Percentiles rank a stretch among this genome's conserved stretches.
These are phyloP conservation scores for Octodon degus DNA, from an alignment of 2,113 vertebrate species.

Conservation along the genomic window DNA sequence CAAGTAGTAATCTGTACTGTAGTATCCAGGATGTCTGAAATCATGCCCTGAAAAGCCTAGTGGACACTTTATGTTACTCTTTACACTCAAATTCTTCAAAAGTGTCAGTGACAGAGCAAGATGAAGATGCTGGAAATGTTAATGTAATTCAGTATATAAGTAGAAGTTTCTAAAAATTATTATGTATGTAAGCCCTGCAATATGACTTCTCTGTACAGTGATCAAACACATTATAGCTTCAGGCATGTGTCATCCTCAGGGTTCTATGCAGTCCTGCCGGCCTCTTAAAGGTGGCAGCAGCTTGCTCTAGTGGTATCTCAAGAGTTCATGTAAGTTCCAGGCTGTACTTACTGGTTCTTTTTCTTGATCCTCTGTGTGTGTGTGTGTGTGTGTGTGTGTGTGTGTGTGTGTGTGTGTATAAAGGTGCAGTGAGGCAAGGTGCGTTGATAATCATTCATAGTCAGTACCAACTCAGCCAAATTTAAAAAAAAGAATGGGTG, in stretches of 20 bases:
- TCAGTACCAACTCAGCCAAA: slow-evolving; percentile 12
- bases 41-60: slow-evolving; percentile 19
- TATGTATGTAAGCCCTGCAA: neutral
- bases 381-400: neutral
- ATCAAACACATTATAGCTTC: neutral
- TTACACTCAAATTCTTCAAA: neutral
- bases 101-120: neutral
- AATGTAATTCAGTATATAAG: neutral
- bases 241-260: neutral
- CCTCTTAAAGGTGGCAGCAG: neutral
- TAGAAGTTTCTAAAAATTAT: neutral
- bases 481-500: neutral
- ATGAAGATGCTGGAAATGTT: slow-evolving; percentile 1
- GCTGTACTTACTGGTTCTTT: neutral
- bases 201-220: neutral
- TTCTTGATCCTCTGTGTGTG: neutral
- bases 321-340: neutral
- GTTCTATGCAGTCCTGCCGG: neutral
- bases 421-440: neutral
- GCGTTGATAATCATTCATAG: neutral
- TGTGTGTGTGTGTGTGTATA: neutral
- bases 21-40: slow-evolving; percentile 43
- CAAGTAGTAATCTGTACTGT: neutral
- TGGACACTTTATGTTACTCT: neutral
- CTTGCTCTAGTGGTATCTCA: neutral